Conservation (phyloP, 2,797 vertebrate species). For the Arnoldichthys spilopterus region DNA sequence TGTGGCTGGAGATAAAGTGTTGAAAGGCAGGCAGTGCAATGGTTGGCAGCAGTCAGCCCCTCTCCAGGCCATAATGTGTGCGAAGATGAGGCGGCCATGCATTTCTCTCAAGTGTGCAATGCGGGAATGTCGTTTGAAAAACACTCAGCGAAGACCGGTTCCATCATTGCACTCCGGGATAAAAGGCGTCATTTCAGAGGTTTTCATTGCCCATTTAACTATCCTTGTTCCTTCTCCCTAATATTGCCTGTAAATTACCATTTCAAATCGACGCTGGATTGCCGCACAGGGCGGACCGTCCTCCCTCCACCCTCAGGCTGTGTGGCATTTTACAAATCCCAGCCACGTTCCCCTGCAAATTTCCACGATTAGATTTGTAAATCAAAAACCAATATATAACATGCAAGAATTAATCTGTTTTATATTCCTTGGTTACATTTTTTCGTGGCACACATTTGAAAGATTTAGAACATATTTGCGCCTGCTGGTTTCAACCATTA, state of each 20-base stretch:
- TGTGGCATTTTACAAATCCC: conserved; percentile 65
- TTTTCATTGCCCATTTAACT: conserved; percentile 66
- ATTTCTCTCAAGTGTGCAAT: conserved; percentile 56
- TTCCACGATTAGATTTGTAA: conserved; percentile 94
- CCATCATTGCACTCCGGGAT: conserved; percentile 60
- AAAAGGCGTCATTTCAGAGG: conserved; percentile 62
- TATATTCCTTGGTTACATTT: conserved; percentile 97
- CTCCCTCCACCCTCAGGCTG: conserved; percentile 42
- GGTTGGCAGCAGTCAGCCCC: conserved; percentile 36
- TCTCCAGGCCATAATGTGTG: conserved; percentile 56
- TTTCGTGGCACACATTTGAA: conserved; percentile 90
- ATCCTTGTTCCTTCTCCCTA: conserved; percentile 61
- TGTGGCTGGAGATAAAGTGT: conserved; percentile 60
- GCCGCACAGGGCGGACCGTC: conserved; percentile 37
- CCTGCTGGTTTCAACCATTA: conserved; percentile 97
- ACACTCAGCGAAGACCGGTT: conserved; percentile 55
- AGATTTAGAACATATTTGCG: conserved; percentile 99
- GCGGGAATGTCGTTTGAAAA: conserved; percentile 58
- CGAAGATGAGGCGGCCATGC: conserved; percentile 49
- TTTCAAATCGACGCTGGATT: conserved; percentile 57
- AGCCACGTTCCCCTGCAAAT: conserved; percentile 82
- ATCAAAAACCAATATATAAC: conserved; percentile 97
- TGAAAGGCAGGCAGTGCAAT: conserved; percentile 45
- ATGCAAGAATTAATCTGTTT: conserved; percentile 97
- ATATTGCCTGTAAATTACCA: conserved; percentile 64